Base-by-base conservation (phyloP, 2,797 vertebrate species). In the Oreonectes daqikongensis region DNA sequence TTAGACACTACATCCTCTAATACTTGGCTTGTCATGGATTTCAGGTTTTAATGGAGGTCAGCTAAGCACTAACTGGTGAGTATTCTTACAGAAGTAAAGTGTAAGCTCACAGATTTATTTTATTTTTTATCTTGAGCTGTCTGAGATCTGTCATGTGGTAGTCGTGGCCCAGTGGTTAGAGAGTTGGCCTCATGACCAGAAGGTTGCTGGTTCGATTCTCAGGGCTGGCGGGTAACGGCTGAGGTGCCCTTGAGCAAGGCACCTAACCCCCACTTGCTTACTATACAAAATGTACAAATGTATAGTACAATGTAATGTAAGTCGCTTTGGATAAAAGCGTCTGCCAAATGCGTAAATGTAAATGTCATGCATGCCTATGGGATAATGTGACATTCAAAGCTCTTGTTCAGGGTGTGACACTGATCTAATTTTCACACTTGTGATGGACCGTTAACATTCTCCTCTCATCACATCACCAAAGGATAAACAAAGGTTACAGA, bases 351-450 rank as follows among this genome's bases (percentile, higher is more conserved):
- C n/a, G n/a, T n/a, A n/a, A n/a, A n/a, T n/a, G n/a, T n/a, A n/a
- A n/a, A n/a, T n/a, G n/a, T n/a, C n/a, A 68, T 66, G 24, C 24
- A 46, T 50, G 26, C 26, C 11, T 20, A 20, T 44, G 40, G 22
- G 9, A 26, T 59, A 57, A 53, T 0, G 17, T 60, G 28, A 60
- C 57, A 60, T 30, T 46, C 28, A 1, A 46, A 46, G 20, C 20
- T 32, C 18, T 1, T 50, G 17, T 67, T 26, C n/a, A 20, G 30
- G 12, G 28, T 69, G 14, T 22, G 12, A 53, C 48, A 69, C 57
- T 11, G 55, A 72, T 61, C 70, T 22, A 35, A 72, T 48, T 61
- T 48, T 48, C 57, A 60, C 24, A 30, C 44, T 35, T 60, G 4
- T 60, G 40, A 60, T 46, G 32, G 15, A 11, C 17, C 6, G 61